Evolutionary conservation across 2,113 vertebrate species (phyloP), one percentile per base, ranked within the genome.

Genomic region (Mus pahari): DNA sequence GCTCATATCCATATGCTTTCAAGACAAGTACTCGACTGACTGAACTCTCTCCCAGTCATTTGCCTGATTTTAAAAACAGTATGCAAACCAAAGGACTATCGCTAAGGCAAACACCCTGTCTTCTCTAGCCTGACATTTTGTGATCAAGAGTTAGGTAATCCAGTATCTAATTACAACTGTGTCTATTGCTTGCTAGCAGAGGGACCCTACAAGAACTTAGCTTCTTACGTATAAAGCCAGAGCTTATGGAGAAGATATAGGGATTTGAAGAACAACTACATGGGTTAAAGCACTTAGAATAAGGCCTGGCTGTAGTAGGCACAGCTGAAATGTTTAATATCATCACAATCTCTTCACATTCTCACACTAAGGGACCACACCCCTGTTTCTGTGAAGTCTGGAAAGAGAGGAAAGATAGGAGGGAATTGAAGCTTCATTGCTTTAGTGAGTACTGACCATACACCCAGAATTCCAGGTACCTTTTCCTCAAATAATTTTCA

Each of bases 161-260:
- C 81, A 31, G 20, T 31, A 39, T 75, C 42, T 83, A 70, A 89
- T 90, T 33, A 91, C n/a, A 88, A 58, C 24, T 11, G 31, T 1
- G 48, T 71, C 36, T 1, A 48, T 58, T 42, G 86, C 33, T 24
- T 74, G 79, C 19, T 94, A 83, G 64, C 45, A 92, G 33, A 91
- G 60, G 68, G 77, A 78, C 36, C 64, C 8, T 91, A 48, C 24
- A 96, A 86, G 4, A 83, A 50, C n/a, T 96, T 36, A 16, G 22
- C 48, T 83, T 93, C 48, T 97, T 42, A 86, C 77, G n/a, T 86
- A 33, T 91, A 71, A 97, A 91, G 50, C 78, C 20, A 39, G 91
- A 48, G 64, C 60, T 91, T 68, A 86, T 50, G 42, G 50, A 86
- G 5, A 36, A 77, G 50, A 91, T 81, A 86, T 8, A 93, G 45